Percentiles rank a stretch among this genome's conserved stretches.
Evolutionary conservation across 2,888 invertebrate species (phyloP).

Genomic region (Apamea crenata): DNA sequence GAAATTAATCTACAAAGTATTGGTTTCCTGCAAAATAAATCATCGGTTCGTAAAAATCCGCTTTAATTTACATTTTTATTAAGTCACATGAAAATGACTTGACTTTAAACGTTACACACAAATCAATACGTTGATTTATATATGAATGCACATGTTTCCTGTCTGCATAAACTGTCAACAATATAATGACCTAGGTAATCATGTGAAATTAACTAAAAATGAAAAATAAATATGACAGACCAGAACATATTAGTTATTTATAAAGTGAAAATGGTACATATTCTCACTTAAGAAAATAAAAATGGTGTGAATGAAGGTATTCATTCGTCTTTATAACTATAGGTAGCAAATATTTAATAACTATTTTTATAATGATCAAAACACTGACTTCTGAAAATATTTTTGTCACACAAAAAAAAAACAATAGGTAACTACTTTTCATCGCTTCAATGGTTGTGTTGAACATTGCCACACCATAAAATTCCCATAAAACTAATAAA

Average conservation of each 20-base stretch:
- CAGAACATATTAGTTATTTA: not conserved
- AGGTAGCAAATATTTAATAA: not conserved
- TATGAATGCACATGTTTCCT: slow-evolving; percentile 22
- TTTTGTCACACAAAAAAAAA: not conserved
- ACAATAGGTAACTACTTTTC: not conserved
- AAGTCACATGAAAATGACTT: not conserved
- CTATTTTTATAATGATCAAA: not conserved
- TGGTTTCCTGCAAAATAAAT: not conserved
- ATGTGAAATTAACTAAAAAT: no score
- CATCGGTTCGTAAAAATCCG: not conserved
- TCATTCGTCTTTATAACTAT: not conserved
- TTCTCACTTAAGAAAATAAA: not conserved
- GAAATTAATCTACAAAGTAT: not conserved
- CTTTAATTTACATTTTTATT: not conserved
- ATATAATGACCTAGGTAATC: slow-evolving; percentile 10
- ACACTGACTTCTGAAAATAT: not conserved
- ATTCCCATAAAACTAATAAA: not conserved
- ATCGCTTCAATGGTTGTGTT: not conserved
- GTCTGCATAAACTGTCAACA: slow-evolving; percentile 7
- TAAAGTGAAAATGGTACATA: not conserved
- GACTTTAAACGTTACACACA: slow-evolving; percentile 23
- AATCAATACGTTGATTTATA: slow-evolving; percentile 28
- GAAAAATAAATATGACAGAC: no score
- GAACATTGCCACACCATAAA: not conserved
- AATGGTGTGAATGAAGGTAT: not conserved